phyloP scores from a whole-genome alignment of 2,888 invertebrate genomes.

The Ypsolopha sequella region DNA sequence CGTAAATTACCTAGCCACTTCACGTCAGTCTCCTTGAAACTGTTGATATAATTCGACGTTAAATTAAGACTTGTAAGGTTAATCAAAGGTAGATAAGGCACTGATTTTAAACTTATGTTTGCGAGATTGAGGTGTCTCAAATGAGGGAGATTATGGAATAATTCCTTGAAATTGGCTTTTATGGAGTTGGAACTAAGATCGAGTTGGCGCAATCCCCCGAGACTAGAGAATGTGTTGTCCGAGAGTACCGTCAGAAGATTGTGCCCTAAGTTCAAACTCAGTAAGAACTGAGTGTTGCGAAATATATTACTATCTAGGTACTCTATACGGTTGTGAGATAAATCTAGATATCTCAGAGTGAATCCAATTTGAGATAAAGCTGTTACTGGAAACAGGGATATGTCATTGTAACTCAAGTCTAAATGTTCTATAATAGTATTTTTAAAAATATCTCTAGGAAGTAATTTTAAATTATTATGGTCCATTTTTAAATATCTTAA shows the following conservation, averaged over 20 bases:
- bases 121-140: constrained; percentile 83
- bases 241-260: constrained; percentile 88
- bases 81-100: constrained; percentile 83
- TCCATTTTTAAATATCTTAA: constrained; percentile 80
- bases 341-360: constrained; percentile 81
- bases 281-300: constrained; percentile 83
- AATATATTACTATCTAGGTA: constrained; percentile 91
- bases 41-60: constrained; percentile 81
- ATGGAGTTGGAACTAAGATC: constrained; percentile 86
- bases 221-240: constrained; percentile 89
- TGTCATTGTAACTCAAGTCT: constrained; percentile 82
- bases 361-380: constrained; percentile 84
- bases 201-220: constrained; percentile 81
- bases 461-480: constrained; percentile 78
- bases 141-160: constrained; percentile 88
- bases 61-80: constrained; percentile 85
- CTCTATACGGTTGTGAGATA: constrained; percentile 85
- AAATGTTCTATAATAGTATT: constrained; percentile 85
- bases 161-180: constrained; percentile 88
- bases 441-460: constrained; percentile 84
- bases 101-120: constrained; percentile 79
- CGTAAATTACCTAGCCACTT: constrained; percentile 79
- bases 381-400: constrained; percentile 83
- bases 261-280: constrained; percentile 81
- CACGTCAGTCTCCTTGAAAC: constrained; percentile 77